Conservation (phyloP, 2,113 vertebrate genomes). For the Chitala chitala region DNA sequence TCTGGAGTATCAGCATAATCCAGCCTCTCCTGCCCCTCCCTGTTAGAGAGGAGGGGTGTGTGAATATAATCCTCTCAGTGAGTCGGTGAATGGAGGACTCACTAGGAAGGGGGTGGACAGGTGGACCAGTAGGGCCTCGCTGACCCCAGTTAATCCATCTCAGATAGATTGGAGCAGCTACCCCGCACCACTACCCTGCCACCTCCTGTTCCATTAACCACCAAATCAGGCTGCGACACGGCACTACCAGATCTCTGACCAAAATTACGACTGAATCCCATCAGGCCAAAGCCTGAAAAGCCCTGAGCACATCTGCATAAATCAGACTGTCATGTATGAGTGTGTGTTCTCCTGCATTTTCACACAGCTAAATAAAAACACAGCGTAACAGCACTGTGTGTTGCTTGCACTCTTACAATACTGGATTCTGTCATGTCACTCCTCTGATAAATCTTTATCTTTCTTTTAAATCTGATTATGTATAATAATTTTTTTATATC, state of each 20-base stretch:
- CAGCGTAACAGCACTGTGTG: background rate
- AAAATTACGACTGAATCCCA: background rate
- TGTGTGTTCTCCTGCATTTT: too few species aligned
- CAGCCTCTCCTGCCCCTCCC: background rate
- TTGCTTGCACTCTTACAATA: background rate
- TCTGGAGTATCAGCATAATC: background rate
- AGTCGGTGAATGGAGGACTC: conserved; percentile 7
- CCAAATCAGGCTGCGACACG: background rate
- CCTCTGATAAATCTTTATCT: background rate
- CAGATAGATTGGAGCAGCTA: background rate
- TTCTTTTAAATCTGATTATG: background rate
- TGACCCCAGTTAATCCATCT: background rate
- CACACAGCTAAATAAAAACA: too few species aligned
- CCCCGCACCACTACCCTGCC: background rate
- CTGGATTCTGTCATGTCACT: background rate
- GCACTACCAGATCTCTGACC: background rate
- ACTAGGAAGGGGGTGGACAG: background rate
- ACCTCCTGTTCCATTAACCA: background rate
- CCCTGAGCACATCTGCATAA: conserved; percentile 11
- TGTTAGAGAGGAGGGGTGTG: background rate
- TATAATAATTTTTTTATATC: background rate
- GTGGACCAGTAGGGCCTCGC: background rate
- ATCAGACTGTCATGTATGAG: too few species aligned
- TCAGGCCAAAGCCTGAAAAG: background rate
- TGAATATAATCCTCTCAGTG: conserved; percentile 12